Conservation (phyloP, 2,797 vertebrate species). For the Cottoperca gobio region DNA sequence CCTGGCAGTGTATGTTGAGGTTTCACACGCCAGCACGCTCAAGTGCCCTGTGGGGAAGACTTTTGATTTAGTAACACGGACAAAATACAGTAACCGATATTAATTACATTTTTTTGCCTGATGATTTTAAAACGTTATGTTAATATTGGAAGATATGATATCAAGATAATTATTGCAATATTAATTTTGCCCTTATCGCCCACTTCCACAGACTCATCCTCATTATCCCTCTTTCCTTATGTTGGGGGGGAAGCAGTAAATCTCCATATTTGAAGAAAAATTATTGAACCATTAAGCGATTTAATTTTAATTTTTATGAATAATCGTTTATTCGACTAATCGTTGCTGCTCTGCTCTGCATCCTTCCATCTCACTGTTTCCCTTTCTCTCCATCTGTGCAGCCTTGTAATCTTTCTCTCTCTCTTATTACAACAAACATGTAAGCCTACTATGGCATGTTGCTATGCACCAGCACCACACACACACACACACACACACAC, state of each 20-base stretch:
- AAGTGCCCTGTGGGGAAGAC: not conserved
- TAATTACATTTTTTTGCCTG: too few relatives aligned
- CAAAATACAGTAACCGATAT: not conserved
- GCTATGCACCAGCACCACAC: conserved; percentile 19
- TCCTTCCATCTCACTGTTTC: conserved; percentile 1
- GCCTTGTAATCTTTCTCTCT: conserved; percentile 21
- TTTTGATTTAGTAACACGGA: not conserved
- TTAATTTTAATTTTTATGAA: too few relatives aligned
- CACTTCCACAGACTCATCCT: not conserved
- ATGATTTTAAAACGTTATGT: not conserved
- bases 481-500: conserved; percentile 10
- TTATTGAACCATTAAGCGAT: too few relatives aligned
- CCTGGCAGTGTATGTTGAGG: not conserved
- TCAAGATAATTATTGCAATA: not conserved
- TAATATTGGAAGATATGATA: not conserved
- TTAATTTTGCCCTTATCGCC: not conserved
- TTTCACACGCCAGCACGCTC: too few relatives aligned
- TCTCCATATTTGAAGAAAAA: too few relatives aligned
- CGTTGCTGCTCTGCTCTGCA: not conserved
- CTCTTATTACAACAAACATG: conserved; percentile 30
- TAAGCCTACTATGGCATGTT: conserved; percentile 30
- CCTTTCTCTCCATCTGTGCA: conserved; percentile 40
- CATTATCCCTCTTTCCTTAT: not conserved
- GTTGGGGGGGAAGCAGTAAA: too few relatives aligned
- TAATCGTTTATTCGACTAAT: too few relatives aligned